Conservation (phyloP, 2,113 vertebrate genomes). For the Eudyptes chrysolophus region DNA sequence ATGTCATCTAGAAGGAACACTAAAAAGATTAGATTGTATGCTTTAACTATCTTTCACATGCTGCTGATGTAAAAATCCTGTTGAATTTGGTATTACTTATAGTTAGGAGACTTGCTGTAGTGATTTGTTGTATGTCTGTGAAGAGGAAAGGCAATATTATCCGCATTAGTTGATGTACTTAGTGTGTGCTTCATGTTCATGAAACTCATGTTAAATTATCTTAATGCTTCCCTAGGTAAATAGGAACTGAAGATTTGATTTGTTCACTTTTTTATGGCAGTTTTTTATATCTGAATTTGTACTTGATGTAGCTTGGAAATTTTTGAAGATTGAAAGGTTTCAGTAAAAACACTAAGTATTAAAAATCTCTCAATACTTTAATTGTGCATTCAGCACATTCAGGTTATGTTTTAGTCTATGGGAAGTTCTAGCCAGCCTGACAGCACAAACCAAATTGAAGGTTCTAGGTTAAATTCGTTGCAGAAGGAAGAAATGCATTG, state of each 20-base stretch:
- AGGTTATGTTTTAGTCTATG: not conserved
- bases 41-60: not conserved
- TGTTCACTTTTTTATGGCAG: rapidly evolving
- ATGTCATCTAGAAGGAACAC: not conserved
- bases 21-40: not conserved
- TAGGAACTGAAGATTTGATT: not conserved
- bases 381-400: not conserved
- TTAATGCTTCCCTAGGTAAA: not conserved
- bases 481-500: not conserved
- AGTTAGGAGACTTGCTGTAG: not conserved
- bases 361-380: not conserved
- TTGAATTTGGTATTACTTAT: not conserved
- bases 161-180: not conserved
- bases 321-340: not conserved
- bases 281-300: not conserved
- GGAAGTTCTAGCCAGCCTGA: not conserved
- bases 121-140: not conserved
- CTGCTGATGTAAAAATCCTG: not conserved
- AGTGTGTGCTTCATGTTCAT: not conserved
- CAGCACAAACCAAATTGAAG: not conserved
- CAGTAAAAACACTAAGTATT: not conserved
- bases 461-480: not conserved
- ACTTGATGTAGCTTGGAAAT: not conserved
- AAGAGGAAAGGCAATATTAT: not conserved
- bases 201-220: not conserved